Evolutionary conservation across 1,140 invertebrate genomes (phyloP).

Genomic region (Neocloeon triangulifer): DNA sequence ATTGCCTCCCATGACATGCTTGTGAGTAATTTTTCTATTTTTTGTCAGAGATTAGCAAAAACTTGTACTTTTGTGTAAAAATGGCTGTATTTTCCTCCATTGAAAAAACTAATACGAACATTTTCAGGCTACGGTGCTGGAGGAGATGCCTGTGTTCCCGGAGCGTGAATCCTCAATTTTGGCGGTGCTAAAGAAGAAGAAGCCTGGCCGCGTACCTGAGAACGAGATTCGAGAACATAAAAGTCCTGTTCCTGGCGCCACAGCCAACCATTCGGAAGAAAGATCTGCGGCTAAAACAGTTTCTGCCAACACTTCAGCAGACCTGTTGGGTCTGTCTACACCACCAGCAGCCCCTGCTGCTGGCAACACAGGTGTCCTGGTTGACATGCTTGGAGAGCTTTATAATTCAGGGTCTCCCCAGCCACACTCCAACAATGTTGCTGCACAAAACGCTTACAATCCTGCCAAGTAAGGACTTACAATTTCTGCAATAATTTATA

Average conservation of each 20-base stretch:
- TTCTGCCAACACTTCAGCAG: conserved; percentile 38
- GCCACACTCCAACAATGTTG: conserved; percentile 23
- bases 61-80: too few relatives aligned
- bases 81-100: conserved; percentile 1
- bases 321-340: conserved; percentile 65
- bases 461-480: conserved; percentile 43
- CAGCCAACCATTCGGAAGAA: not conserved
- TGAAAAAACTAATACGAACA: too few relatives aligned
- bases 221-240: conserved; percentile 58
- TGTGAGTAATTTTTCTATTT: conserved; percentile 21
- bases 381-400: conserved; percentile 80
- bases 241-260: conserved; percentile 35
- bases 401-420: conserved; percentile 21
- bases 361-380: conserved; percentile 45
- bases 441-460: conserved; percentile 43
- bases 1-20: conserved; percentile 92
- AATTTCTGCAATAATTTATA: too few relatives aligned
- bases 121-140: conserved; percentile 77
- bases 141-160: conserved; percentile 99
- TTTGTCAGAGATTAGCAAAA: conserved; percentile 1
- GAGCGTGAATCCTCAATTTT: conserved; percentile 96
- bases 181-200: conserved; percentile 95
- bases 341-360: conserved; percentile 30
- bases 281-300: conserved; percentile 11
- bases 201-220: conserved; percentile 72